Base-by-base conservation (phyloP, 2,113 vertebrate genomes). In the Sebastes fasciatus region DNA sequence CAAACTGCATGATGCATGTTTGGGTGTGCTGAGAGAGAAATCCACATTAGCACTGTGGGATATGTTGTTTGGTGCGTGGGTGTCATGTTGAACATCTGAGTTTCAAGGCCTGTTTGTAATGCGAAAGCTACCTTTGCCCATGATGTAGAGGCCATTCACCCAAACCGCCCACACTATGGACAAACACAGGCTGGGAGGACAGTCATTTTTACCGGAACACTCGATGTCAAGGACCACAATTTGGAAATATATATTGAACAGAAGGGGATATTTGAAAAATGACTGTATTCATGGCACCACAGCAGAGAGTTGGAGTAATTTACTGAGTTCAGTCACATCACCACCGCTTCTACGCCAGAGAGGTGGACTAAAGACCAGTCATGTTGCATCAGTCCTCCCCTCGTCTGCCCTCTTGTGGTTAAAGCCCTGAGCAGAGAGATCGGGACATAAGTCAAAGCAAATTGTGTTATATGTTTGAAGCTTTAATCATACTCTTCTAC, bases 31-130 rank as follows among this genome's bases (percentile, higher is more conserved):
- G 12, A 52, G 48, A 21, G 5, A 16, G 3, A 57, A 49, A 40
- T 14, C 51, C 12, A 23, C 46, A 46, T 43, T 64, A 3, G 8
- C 40, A 64, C 17, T 45, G 62, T n/a, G 42, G 8, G 43, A 23
- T 58, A 16, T 64, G 12, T n/a, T 23, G 49, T 87, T 58, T 61
- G n/a, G 12, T 67, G 83, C 71, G 80, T 88, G 79, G 84, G 86
- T 81, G 80, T 86, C 43, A 61, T 70, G 45, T 77, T 84, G 58
- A 76, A 79, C 68, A 77, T 90, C 52, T 19, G 16, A 78, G 85
- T 91, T 88, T 86, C 92, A 94, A 93, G 92, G 91, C 71, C 89
- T 75, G 79, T 92, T 88, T 92, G 90, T 83, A 64, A 82, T 66
- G 71, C 54, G 64, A 76, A 90, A 85, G 61, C 66, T 76, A 81